phyloP scores from a whole-genome alignment of 2,888 invertebrate genomes.

The Hydrotaea cyrtoneurina region DNA sequence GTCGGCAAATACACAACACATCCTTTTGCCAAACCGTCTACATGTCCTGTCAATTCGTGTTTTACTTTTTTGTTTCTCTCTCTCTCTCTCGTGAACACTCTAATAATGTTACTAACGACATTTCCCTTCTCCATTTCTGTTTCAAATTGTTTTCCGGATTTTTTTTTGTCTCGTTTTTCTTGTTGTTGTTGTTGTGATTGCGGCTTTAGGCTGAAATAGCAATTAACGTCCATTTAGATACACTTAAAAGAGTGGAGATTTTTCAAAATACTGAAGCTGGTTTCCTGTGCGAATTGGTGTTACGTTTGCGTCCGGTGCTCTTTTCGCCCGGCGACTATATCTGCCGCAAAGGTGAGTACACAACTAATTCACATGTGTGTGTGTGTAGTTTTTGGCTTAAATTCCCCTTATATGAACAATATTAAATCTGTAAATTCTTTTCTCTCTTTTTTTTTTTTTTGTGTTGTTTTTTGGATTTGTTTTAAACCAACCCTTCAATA shows the following conservation, averaged over 20 bases:
- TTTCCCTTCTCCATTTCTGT: conserved; percentile 29
- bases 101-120: not conserved
- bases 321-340: conserved; percentile 99
- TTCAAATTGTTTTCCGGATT: not conserved
- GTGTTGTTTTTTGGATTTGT: conserved; percentile 4
- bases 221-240: conserved; percentile 99
- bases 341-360: conserved; percentile 94
- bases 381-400: not conserved
- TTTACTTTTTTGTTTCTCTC: too few relatives aligned
- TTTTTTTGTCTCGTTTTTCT: not conserved
- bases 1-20: too few relatives aligned
- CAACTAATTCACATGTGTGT: conserved; percentile 1
- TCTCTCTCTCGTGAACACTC: too few relatives aligned
- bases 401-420: not conserved
- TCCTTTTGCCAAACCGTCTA: too few relatives aligned
- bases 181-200: not conserved
- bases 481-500: not conserved
- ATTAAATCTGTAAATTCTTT: conserved; percentile 50
- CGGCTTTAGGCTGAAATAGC: conserved; percentile 93
- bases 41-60: too few relatives aligned
- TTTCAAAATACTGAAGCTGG: conserved; percentile 99
- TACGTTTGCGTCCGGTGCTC: conserved; percentile 95
- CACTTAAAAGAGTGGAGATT: conserved; percentile 97
- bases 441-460: conserved; percentile 43
- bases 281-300: conserved; percentile 97